phyloP scores from a whole-genome alignment of 2,888 invertebrate genomes.

The Amaurobius ferox region DNA sequence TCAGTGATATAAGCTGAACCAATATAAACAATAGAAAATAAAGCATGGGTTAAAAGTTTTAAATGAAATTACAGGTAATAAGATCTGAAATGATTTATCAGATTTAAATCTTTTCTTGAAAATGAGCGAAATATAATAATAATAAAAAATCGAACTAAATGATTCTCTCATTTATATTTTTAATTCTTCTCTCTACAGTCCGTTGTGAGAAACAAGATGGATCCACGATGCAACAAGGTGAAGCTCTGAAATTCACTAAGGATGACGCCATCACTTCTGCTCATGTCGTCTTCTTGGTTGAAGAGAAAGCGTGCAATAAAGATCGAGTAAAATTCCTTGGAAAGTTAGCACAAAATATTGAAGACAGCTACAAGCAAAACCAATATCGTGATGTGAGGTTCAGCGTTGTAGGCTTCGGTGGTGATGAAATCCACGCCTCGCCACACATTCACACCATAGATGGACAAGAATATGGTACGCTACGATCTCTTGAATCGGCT shows the following conservation, averaged over 20 bases:
- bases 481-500: slow-evolving; percentile 82
- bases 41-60: no score
- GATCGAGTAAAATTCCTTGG: slow-evolving; percentile 70
- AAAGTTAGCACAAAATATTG: slow-evolving; percentile 65
- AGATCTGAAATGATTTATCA: no score
- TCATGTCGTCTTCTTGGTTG: slow-evolving; percentile 88
- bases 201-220: slow-evolving; percentile 76
- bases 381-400: slow-evolving; percentile 80
- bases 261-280: slow-evolving; percentile 80
- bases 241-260: slow-evolving; percentile 75
- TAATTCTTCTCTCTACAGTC: slow-evolving; percentile 74
- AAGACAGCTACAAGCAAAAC: slow-evolving; percentile 74
- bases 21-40: no score
- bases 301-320: slow-evolving; percentile 82
- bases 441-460: slow-evolving; percentile 85
- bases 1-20: no score
- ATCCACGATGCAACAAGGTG: slow-evolving; percentile 79
- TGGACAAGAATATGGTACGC: slow-evolving; percentile 83
- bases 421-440: slow-evolving; percentile 84
- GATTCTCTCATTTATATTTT: no score
- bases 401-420: slow-evolving; percentile 89
- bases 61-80: no score
- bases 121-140: no score
- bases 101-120: no score
- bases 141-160: no score